A percentile compares a stretch with the other conserved stretches of the same genome.
phyloP scores from a whole-genome alignment of 2,888 invertebrate species.

The Eristalis tenax region DNA sequence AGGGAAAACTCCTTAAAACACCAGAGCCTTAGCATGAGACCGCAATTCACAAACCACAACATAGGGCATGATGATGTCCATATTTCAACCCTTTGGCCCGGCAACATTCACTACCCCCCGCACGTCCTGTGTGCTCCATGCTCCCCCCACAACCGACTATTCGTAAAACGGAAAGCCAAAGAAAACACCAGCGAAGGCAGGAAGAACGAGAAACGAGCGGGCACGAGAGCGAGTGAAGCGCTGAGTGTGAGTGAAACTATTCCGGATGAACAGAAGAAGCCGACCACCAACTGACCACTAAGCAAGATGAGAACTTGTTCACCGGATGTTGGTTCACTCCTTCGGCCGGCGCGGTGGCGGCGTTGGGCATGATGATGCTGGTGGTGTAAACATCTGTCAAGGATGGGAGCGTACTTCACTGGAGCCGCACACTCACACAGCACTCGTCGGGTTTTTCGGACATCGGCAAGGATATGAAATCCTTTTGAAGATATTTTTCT shows the following conservation, averaged over 20 bases:
- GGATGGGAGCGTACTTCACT: constrained; percentile 44
- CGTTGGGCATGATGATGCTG: constrained; percentile 40
- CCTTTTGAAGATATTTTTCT: constrained; percentile 64
- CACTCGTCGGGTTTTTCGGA: constrained; percentile 37
- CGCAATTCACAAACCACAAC: constrained; percentile 69
- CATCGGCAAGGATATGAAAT: constrained; percentile 55
- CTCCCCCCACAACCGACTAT: constrained; percentile 42
- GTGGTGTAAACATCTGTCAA: constrained; percentile 71
- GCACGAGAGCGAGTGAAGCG: neutral
- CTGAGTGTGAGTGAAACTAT: constrained; percentile 24
- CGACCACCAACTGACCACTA: constrained; percentile 71
- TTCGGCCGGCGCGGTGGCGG: neutral
- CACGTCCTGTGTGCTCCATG: neutral
- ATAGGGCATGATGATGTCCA: constrained; percentile 54
- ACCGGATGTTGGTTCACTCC: constrained; percentile 63
- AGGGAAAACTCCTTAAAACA: constrained; percentile 45
- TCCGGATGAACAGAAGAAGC: constrained; percentile 59
- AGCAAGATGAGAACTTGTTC: constrained; percentile 71
- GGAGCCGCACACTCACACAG: constrained; percentile 50
- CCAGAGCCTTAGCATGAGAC: constrained; percentile 45
- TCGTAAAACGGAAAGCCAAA: constrained; percentile 62
- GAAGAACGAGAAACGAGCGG: neutral
- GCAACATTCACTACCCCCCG: neutral
- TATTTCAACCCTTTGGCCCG: constrained; percentile 44
- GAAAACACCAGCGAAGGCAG: constrained; percentile 30